Evolutionary conservation across 2,888 invertebrate genomes (phyloP), one percentile per base, ranked within the genome.

Genomic region (Rutpela maculata): DNA sequence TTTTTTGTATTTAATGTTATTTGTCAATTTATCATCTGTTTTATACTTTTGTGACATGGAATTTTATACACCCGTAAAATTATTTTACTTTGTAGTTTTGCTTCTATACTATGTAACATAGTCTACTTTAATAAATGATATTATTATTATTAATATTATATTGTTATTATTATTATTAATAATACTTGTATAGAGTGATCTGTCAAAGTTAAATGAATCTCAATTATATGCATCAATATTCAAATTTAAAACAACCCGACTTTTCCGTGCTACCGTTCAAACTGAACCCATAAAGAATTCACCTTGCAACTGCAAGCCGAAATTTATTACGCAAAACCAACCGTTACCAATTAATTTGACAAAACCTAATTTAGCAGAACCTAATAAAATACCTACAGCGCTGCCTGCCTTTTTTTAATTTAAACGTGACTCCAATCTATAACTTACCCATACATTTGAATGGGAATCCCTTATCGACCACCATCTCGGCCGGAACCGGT

Each of bases 341-440:
- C 68, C 68, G 63, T 68, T 60, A 62, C 74, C 69, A 75, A 75
- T 75, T 75, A 75, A 75, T 75, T 75, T 69, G 67, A 35, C 67
- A 67, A 69, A 75, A 75, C 74, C 68, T 55, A 68, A 75, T 75
- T 69, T 75, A 75, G 31, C 56, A 69, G 62, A 75, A 75, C 62
- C 68, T 69, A 69, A 75, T 75, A 68, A 75, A 75, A 69, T 69
- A 75, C 69, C 67, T 15, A 50, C 63, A 17, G 55, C 10, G 50
- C 22, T 38, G 68, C 55, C 55, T 15, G 50, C n/a, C 65, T 59
- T 68, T 55, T 74, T 68, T 50, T 35, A 43, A 62, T 62, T 63
- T 18, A 59, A 66, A 75, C 74, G 74, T 75, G 69, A 62, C 69
- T 65, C 68, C 62, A 63, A 63, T 69, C 63, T 38, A 69, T 69